Evolutionary conservation across 2,888 invertebrate genomes (phyloP).

Genomic region (Drosophila kuntzei): DNA sequence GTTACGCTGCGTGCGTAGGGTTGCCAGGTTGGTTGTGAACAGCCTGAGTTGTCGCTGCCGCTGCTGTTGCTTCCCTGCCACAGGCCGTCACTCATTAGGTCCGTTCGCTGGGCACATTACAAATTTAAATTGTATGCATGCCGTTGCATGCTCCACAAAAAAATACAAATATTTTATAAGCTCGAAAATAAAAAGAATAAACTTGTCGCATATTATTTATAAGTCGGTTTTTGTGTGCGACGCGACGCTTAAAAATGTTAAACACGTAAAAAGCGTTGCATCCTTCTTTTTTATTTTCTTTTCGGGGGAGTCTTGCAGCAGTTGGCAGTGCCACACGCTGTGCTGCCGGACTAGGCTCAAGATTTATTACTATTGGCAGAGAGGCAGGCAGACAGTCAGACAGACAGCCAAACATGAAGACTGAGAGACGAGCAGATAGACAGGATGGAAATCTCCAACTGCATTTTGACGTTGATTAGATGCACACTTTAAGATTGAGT

Average conservation of each 20-base stretch:
- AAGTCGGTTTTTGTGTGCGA: conserved; percentile 30
- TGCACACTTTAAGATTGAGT: not conserved
- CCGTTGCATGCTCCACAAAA: conserved; percentile 28
- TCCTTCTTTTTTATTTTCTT: conserved; percentile 14
- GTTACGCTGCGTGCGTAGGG: conserved; percentile 27
- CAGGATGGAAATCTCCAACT: not conserved
- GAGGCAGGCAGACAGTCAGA: conserved; percentile 19
- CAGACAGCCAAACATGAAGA: conserved; percentile 10
- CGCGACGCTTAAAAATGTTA: conserved; percentile 68
- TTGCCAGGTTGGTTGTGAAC: conserved; percentile 20
- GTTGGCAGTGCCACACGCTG: conserved; percentile 57
- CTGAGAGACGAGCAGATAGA: conserved; percentile 20
- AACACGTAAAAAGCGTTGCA: conserved; percentile 73
- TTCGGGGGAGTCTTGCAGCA: conserved; percentile 17
- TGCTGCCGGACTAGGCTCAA: conserved; percentile 67
- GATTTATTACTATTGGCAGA: conserved; percentile 65
- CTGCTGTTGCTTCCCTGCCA: conserved; percentile 1
- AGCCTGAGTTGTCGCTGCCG: conserved; percentile 4
- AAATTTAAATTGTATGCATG: conserved; percentile 75
- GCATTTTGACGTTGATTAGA: conserved; percentile 5
- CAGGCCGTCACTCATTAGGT: conserved; percentile 52
- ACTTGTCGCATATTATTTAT: conserved; percentile 77
- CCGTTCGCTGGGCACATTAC: conserved; percentile 52
- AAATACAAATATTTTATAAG: not conserved
- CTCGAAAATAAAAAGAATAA: conserved; percentile 24